Base-by-base conservation (phyloP, 2,888 invertebrate species). In the Malacosoma neustria region DNA sequence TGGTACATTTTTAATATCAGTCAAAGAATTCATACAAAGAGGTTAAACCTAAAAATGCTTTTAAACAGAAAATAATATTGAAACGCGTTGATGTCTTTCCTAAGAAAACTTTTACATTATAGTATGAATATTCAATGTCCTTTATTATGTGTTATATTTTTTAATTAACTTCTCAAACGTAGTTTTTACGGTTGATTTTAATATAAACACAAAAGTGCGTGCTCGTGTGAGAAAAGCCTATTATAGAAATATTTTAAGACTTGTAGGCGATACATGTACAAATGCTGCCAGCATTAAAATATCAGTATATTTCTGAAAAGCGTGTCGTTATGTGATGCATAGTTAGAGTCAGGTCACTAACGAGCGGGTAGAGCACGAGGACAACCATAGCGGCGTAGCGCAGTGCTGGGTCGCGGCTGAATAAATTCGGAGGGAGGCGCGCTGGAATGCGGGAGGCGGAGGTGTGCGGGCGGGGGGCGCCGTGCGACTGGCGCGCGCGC, bases 401-500 rank as follows among this genome's bases (percentile, higher is more conserved):
- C 51, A 45, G 54, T 47, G 46, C 49, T 53, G 65, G 68, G 75
- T 76, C 76, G 77, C 73, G 77, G 74, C 74, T 82, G 79, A 82
- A 80, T 81, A 81, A 80, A 79, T 82, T 80, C 79, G 77, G 79
- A 80, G 82, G 82, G 79, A 77, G 72, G 72, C 70, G 70, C 72
- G 70, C 67, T 73, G 80, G 77, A 79, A 76, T 74, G 80, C 73
- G 73, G 69, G 69, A 66, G 64, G 74, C 65, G 66, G 66, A 45
- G 68, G 57, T 46, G 56, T 59, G 70, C 61, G 69, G 61, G 73
- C 65, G 72, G 70, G 69, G 81, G 70, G 69, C 72, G 75, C 72
- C 80, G 80, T 80, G 81, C 80, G 86, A 80, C 72, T 77, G 73
- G 76, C 76, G 79, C 77, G 81, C 80, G 84, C 87, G 88, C 85